phyloP scores from a whole-genome alignment of 2,113 vertebrate species.

The Leptocoma aspasia region DNA sequence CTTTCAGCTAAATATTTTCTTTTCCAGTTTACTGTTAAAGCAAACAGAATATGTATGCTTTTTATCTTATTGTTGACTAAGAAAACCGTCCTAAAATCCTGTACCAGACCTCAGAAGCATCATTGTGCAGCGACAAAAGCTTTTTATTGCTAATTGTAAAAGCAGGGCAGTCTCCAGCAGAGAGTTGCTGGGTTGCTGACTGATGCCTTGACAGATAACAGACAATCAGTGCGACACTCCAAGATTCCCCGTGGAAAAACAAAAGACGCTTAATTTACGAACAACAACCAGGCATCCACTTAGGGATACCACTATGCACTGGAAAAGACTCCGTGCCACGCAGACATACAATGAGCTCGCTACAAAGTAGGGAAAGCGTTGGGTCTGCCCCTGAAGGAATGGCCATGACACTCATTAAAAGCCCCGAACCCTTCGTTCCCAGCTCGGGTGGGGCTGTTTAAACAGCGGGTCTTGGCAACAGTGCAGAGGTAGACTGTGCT shows the following conservation, averaged over 20 bases:
- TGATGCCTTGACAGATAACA: constrained; percentile 60
- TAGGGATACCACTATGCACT: background rate
- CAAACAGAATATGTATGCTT: constrained; percentile 9
- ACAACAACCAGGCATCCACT: constrained; percentile 33
- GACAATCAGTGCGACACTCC: constrained; percentile 5
- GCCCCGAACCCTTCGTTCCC: background rate
- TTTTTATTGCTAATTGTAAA: constrained; percentile 46
- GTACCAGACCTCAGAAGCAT: constrained; percentile 32
- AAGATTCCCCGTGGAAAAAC: constrained; percentile 31
- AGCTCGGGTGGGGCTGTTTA: background rate
- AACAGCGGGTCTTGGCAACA: background rate
- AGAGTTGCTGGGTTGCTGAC: constrained; percentile 44
- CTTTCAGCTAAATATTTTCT: background rate
- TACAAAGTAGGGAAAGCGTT: background rate
- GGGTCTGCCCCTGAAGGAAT: background rate
- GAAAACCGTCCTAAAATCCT: constrained; percentile 5
- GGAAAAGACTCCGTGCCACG: background rate
- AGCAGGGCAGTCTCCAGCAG: constrained; percentile 44
- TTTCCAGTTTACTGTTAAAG: constrained; percentile 24
- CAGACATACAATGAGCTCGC: background rate
- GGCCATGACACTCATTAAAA: constrained; percentile 32
- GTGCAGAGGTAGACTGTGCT: background rate
- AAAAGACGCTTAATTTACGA: background rate
- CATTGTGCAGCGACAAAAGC: constrained; percentile 45
- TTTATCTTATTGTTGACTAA: constrained; percentile 29